A percentile compares a stretch with the other conserved stretches of the same genome.
These are phyloP conservation scores for Tetragnatha montana DNA, from an alignment of 2,888 invertebrate species.

Conservation along the genomic window DNA sequence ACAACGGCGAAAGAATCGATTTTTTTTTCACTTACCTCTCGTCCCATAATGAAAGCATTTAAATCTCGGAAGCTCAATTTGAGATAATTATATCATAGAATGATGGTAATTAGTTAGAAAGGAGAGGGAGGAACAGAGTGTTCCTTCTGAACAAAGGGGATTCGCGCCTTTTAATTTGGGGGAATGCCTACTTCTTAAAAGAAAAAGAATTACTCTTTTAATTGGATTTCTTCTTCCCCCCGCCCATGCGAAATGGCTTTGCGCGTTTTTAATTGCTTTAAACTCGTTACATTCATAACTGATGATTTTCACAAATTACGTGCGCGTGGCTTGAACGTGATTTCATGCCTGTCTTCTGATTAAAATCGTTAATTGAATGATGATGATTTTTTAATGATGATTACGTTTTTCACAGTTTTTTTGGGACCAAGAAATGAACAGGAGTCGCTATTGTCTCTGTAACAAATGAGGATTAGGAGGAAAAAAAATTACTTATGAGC, in stretches of 20 bases:
- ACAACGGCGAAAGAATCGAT: slow-evolving; percentile 4
- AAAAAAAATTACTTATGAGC: not conserved
- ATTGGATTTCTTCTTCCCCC: not conserved
- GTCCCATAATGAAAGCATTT: slow-evolving; percentile 8
- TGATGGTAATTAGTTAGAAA: slow-evolving; percentile 22
- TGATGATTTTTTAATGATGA: slow-evolving; percentile 1
- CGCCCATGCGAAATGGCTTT: not conserved
- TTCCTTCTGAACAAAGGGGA: not conserved
- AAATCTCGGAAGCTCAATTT: slow-evolving; percentile 14
- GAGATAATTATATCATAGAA: slow-evolving; percentile 12
- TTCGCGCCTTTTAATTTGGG: slow-evolving; percentile 2
- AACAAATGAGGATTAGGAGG: not conserved
- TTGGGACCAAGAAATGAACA: not conserved
- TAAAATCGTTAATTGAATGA: not conserved
- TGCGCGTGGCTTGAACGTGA: not conserved
- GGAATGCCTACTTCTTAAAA: not conserved
- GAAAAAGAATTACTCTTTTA: not conserved
- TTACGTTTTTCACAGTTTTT: not conserved
- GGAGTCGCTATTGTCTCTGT: not conserved
- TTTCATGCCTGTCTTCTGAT: not conserved
- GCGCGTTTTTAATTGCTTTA: not conserved
- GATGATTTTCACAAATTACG: not conserved
- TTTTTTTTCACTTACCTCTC: not conserved
- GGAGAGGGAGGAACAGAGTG: not conserved
- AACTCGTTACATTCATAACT: not conserved